Base-by-base conservation (phyloP, 1,140 invertebrate genomes). In the Solenopsis fugax region DNA sequence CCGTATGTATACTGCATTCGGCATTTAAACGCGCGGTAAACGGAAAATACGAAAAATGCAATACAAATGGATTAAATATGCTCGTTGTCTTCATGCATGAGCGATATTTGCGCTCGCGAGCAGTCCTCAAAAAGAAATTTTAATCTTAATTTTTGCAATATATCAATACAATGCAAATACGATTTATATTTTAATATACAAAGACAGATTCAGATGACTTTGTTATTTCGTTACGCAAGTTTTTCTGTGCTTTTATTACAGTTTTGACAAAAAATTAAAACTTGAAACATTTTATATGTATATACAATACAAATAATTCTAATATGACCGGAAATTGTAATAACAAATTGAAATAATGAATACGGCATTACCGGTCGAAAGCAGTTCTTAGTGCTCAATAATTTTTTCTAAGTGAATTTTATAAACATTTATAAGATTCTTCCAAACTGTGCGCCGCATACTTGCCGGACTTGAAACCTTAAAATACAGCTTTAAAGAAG, bases 11-110 rank as follows among this genome's bases (percentile, higher is more conserved):
- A 24, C n/a, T 48, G 48, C 41, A 48, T 34, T n/a, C 24, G 12
- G 41, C 21, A 60, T 82, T 29, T 82, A 82, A 82, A 37, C 24
- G 24, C n/a, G 37, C 29, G 21, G 34, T 45, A 52, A 18, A 60
- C 0, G 67, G 24, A 34, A 81, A 60, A 71, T 50, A 72, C 16
- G 37, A 10, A 24, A 9, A 21, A 60, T 24, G 21, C 41, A 56
- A 13, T 54, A 41, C 64, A 82, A 82, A 82, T 71, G 29, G 80
- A 82, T 82, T 72, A 82, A 72, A 72, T n/a, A 56, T 73, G 41
- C 67, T 82, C 67, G n/a, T 56, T 82, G 67, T 58, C n/a, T 60
- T 1, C 37, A 16, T 34, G 60, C 48, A 58, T 34, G 16, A 81
- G 21, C 34, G 62, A 52, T 72, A 72, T 82, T 82, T 82, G 52